Base-by-base conservation (phyloP, 2,797 vertebrate species). In the Smutsia gigantea region DNA sequence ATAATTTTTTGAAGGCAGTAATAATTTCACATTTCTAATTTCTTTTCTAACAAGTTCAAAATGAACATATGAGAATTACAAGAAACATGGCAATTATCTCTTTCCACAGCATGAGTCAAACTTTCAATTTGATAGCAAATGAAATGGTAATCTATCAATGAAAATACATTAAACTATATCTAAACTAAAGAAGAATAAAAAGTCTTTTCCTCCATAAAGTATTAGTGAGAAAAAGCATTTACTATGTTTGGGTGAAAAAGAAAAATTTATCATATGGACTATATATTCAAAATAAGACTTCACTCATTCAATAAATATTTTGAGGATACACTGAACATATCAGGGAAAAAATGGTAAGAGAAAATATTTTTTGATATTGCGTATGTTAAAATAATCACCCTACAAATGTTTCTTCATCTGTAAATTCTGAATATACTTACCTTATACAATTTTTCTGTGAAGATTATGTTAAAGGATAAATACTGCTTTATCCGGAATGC, bases 11-110 rank as follows among this genome's bases (percentile, higher is more conserved):
- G 42, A 92, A 92, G 39, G 53, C 39, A 88, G 29, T 37, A 39
- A 83, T 64, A 72, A 66, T 55, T 95, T 71, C 18, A 13, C 46
- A 77, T 37, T 72, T 86, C 29, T 34, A 37, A 55, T 27, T 61
- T 39, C 34, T 88, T 88, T 93, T 81, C 46, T 31, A 74, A 39
- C 29, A 93, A 89, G 25, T 53, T 78, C 37, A 89, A 92, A 89
- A 84, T 85, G 55, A 93, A 46, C 75, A 46, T 64, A 81, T 46
- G 21, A 63, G 84, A 92, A 87, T 55, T 63, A 75, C 13, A 91
- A 91, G n/a, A 68, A 68, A 75, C 31, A 69, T 31, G 46, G 34
- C 63, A 55, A 42, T 66, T 51, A 72, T 39, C 8, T 64, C 21
- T 53, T 87, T 69, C 39, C 4, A 51, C 14, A 8, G 29, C 27